Evolutionary conservation across 2,113 vertebrate species (phyloP).

Genomic region (Butastur rufipennis): DNA sequence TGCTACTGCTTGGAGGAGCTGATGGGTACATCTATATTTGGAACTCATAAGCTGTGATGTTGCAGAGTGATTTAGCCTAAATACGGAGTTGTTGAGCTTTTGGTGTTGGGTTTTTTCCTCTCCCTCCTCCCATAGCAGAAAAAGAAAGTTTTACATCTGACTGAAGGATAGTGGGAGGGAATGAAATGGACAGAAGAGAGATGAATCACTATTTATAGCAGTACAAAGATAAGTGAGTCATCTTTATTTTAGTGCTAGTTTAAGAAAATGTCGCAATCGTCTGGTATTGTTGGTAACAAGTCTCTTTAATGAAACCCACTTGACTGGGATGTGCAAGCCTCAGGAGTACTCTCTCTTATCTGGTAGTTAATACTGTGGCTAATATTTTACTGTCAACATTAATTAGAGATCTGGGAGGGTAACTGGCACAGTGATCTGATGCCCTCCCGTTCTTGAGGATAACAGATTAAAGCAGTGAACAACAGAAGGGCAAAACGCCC

Average conservation of each 20-base stretch:
- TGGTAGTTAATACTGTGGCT: not conserved
- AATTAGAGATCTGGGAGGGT: slow-evolving; percentile 1
- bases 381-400: slow-evolving; percentile 24
- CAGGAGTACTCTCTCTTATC: slow-evolving; percentile 1
- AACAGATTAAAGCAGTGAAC: not conserved
- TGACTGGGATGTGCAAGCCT: not conserved
- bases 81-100: not conserved
- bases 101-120: not conserved
- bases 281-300: not conserved
- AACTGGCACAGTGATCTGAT: not conserved
- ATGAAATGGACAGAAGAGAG: not conserved
- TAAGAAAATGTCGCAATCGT: not conserved
- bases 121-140: not conserved
- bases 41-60: not conserved
- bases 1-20: not conserved
- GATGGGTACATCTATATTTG: not conserved
- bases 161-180: not conserved
- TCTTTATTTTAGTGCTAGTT: not conserved
- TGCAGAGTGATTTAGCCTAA: not conserved
- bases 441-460: not conserved
- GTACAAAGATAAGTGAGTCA: not conserved
- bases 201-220: not conserved
- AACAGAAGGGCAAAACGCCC: not conserved
- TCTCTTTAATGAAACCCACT: not conserved
- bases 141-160: not conserved